Evolutionary conservation across 2,797 vertebrate genomes (phyloP).

Genomic region (Phataginus tricuspis): DNA sequence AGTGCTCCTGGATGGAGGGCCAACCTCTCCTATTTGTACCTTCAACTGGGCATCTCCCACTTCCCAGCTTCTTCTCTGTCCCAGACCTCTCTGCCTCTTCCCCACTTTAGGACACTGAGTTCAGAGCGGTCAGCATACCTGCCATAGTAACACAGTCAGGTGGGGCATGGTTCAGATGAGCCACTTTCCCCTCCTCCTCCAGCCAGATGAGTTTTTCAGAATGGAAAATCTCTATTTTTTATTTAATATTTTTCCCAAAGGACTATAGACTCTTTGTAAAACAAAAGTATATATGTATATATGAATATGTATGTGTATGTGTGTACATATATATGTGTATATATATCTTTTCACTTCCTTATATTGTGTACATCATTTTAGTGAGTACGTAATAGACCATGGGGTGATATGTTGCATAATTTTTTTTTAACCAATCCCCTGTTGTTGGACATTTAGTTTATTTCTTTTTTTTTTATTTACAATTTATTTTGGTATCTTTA

Average conservation of each 20-base stretch:
- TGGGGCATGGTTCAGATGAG: neutral
- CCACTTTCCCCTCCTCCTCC: neutral
- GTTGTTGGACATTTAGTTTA: neutral
- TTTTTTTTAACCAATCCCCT: neutral
- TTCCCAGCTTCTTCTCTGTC: neutral
- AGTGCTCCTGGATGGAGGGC: neutral
- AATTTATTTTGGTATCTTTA: too few species aligned
- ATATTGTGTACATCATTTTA: neutral
- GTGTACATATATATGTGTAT: neutral
- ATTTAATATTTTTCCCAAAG: neutral
- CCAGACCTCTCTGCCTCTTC: neutral
- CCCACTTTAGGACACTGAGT: neutral
- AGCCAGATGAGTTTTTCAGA: neutral
- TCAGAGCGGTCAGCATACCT: neutral
- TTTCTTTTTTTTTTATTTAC: neutral
- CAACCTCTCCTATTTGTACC: neutral
- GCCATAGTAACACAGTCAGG: neutral
- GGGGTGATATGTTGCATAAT: neutral
- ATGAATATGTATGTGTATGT: neutral
- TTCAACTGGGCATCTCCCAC: neutral
- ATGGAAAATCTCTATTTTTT: neutral
- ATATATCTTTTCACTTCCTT: neutral
- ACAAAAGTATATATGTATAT: neutral
- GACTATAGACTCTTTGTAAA: slow-evolving; percentile 5
- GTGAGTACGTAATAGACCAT: neutral